phyloP scores from a whole-genome alignment of 1,140 invertebrate species.

The Aphidius ervi region DNA sequence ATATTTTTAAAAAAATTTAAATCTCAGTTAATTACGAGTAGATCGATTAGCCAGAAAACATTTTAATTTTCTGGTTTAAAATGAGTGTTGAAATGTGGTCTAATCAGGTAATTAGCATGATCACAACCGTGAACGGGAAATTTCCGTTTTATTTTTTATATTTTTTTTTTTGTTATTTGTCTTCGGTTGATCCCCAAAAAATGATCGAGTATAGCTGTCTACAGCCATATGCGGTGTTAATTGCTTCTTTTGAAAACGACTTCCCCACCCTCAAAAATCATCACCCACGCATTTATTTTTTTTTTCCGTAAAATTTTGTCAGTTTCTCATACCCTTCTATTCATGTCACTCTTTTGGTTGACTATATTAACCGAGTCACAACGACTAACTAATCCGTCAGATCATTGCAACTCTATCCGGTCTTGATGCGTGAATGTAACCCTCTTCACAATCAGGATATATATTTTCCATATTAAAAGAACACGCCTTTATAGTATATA shows the following conservation, averaged over 20 bases:
- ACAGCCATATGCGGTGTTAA: conserved; percentile 38
- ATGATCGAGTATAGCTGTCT: conserved; percentile 40
- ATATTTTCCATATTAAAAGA: conserved; percentile 14
- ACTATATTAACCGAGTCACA: conserved; percentile 6
- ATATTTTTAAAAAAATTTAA: too few relatives aligned
- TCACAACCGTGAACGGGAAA: conserved; percentile 33
- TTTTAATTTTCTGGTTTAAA: conserved; percentile 9
- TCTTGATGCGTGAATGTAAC: conserved; percentile 1
- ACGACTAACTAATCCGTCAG: conserved; percentile 34
- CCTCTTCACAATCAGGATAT: background rate
- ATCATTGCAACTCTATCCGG: conserved; percentile 26
- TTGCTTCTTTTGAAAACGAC: conserved; percentile 28
- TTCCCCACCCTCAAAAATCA: conserved; percentile 12
- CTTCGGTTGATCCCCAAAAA: background rate
- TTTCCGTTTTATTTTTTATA: conserved; percentile 24
- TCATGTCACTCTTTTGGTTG: background rate
- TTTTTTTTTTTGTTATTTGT: too few relatives aligned
- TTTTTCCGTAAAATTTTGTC: conserved; percentile 1
- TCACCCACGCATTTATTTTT: conserved; percentile 17
- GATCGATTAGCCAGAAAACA: conserved; percentile 13
- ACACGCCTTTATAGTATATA: conserved; percentile 5
- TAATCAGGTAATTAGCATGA: conserved; percentile 16
- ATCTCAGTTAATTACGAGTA: conserved; percentile 1
- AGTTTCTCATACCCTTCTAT: background rate
- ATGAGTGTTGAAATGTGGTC: conserved; percentile 8